A percentile compares a stretch with the other conserved stretches of the same genome.
phyloP scores from a whole-genome alignment of 1,140 invertebrate species.

The Drosophila bocqueti region DNA sequence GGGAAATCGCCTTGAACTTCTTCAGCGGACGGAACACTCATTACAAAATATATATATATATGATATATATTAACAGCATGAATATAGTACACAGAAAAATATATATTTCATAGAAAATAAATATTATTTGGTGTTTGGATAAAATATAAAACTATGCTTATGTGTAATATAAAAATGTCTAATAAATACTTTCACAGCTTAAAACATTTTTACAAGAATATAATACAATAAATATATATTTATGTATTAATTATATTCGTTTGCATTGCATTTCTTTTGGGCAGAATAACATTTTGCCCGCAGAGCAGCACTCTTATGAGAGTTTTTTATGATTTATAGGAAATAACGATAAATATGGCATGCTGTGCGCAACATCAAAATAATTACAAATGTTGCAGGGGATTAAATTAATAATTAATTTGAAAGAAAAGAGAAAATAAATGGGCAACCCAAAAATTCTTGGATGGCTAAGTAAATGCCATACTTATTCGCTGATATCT shows the following conservation, averaged over 20 bases:
- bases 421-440: neutral
- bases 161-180: neutral
- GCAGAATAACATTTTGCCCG: no score
- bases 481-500: neutral
- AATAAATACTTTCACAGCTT: no score
- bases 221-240: no score
- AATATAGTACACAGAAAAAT: neutral
- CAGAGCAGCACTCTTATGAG: no score
- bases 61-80: neutral
- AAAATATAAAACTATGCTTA: neutral
- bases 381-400: neutral
- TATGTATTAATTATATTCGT: no score
- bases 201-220: no score
- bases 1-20: conserved; percentile 38
- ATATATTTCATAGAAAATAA: neutral
- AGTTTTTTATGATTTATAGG: no score
- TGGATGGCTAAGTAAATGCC: neutral
- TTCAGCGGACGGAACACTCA: conserved; percentile 19
- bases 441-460: neutral
- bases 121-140: neutral
- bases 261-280: no score
- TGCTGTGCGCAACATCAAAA: neutral
- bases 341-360: neutral
- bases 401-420: neutral
- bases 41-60: conserved; percentile 18